Evolutionary conservation across 92 coral and sea anemone species (phyloP).

Genomic region (Siderastrea radians): DNA sequence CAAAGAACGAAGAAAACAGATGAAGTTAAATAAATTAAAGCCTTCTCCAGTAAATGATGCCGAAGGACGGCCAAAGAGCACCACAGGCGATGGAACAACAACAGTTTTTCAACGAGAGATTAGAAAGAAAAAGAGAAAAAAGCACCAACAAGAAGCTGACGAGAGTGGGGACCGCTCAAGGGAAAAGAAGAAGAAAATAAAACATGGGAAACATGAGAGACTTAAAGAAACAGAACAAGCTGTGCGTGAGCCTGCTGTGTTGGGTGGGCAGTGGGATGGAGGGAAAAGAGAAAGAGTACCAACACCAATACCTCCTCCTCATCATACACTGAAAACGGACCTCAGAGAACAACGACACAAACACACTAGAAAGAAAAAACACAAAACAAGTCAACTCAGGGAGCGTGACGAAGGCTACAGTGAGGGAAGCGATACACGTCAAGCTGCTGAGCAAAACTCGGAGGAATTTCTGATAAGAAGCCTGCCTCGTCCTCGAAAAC

Average conservation of each 20-base stretch:
- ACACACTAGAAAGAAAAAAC: constrained; percentile 12
- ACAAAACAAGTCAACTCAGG: constrained; percentile 1
- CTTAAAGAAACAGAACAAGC: not conserved
- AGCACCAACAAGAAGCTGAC: not conserved
- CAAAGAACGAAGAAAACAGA: not conserved
- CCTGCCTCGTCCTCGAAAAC: constrained; percentile 30
- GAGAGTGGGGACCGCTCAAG: constrained; percentile 10
- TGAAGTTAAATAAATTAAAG: not conserved
- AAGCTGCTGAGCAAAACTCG: not conserved
- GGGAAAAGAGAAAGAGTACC: constrained; percentile 25
- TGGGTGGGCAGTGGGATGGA: constrained; percentile 6
- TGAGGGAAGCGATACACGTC: constrained; percentile 25
- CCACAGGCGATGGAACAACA: not conserved
- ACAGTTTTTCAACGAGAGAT: not conserved
- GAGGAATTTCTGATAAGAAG: constrained; percentile 17
- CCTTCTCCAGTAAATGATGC: not conserved
- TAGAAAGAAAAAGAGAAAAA: not conserved
- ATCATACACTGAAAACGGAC: not conserved
- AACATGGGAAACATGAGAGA: not conserved
- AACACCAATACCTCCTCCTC: constrained; percentile 12
- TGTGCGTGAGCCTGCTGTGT: not conserved
- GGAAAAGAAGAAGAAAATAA: constrained; percentile 8
- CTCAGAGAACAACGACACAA: not conserved
- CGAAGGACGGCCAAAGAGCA: not conserved
- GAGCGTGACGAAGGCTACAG: constrained; percentile 23